These are phyloP conservation scores for Danaus melanippus DNA, from an alignment of 1,140 invertebrate species.

Conservation along the genomic window DNA sequence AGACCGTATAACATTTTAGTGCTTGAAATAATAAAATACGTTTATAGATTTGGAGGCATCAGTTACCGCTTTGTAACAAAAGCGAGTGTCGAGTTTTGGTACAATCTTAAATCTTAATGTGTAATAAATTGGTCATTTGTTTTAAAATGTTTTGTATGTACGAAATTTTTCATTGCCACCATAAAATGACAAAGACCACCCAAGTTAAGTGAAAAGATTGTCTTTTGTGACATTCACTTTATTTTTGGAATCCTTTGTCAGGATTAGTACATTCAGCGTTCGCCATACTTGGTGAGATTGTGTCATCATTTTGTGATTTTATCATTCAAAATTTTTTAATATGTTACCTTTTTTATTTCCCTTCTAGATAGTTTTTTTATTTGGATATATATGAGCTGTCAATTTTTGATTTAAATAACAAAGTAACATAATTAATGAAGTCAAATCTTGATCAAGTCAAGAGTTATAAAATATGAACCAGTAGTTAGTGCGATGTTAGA, in stretches of 20 bases:
- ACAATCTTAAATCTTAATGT: not conserved
- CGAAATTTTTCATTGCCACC: constrained; percentile 35
- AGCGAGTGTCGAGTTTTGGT: no score
- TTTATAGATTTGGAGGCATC: no score
- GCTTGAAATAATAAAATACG: no score
- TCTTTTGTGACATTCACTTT: constrained; percentile 30
- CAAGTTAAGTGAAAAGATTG: constrained; percentile 26
- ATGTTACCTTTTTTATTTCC: no score
- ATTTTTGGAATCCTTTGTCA: constrained; percentile 31
- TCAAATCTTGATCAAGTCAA: constrained; percentile 1
- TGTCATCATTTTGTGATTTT: no score
- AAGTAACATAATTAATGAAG: no score
- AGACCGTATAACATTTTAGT: not conserved
- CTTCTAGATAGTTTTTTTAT: no score
- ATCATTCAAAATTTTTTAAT: no score
- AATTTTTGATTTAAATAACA: no score
- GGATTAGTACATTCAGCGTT: constrained; percentile 18
- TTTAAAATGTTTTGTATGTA: constrained; percentile 11
- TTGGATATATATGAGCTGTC: no score
- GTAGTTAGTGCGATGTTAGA: constrained; percentile 57
- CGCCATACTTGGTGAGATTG: constrained; percentile 6
- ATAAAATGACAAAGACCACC: constrained; percentile 47
- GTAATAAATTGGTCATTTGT: constrained; percentile 6
- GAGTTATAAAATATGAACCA: constrained; percentile 34
- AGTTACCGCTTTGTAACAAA: no score